Percentiles rank a stretch among this genome's conserved stretches.
phyloP scores from a whole-genome alignment of 2,113 vertebrate species.

The Nyctereutes procyonoides region DNA sequence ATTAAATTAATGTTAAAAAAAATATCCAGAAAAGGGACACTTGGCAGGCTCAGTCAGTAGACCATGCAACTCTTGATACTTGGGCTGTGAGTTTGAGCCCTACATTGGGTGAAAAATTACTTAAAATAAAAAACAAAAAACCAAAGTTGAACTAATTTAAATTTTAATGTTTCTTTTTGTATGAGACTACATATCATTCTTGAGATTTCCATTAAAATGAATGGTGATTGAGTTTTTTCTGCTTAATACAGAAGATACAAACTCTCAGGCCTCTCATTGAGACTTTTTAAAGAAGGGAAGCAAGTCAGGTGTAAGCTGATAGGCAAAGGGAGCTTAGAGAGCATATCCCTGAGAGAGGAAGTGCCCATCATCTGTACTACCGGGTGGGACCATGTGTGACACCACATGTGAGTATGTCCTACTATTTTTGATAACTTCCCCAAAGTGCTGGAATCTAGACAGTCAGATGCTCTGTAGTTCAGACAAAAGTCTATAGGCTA shows the following conservation, averaged over 20 bases:
- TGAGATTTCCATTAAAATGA: neutral
- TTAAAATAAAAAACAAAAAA: neutral
- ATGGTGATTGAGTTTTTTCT: slow-evolving; percentile 22
- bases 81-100: neutral
- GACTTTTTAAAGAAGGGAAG: neutral
- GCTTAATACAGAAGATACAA: neutral
- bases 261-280: neutral
- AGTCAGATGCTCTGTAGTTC: neutral
- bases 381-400: accelerated
- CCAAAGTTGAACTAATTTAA: neutral
- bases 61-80: neutral
- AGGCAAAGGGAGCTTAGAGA: no score
- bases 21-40: neutral
- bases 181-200: neutral
- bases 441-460: neutral
- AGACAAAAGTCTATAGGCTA: neutral
- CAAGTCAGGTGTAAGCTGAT: neutral
- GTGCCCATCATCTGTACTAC: accelerated
- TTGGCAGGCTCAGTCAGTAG: neutral
- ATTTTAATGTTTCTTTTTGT: neutral
- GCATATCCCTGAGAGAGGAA: neutral
- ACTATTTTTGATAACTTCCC: neutral
- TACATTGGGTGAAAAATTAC: neutral
- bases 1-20: neutral
- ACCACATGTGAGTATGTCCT: neutral